phyloP scores from a whole-genome alignment of 2,888 invertebrate species.

The Ophion slaviceki region DNA sequence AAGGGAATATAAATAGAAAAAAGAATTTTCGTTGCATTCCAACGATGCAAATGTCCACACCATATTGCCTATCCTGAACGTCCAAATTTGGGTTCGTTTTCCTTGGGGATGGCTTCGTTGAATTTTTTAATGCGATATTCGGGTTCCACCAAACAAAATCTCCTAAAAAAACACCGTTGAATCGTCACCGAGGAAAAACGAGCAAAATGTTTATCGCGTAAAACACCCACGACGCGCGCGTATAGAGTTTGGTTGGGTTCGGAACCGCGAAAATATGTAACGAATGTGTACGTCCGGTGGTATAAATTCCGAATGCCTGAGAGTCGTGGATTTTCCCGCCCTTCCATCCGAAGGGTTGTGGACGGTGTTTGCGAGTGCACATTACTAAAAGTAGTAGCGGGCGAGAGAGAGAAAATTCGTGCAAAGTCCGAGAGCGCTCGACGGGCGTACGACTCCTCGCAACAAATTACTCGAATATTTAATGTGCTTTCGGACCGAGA shows the following conservation, averaged over 20 bases:
- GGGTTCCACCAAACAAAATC: not conserved
- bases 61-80: no score
- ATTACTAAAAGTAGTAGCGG: conserved; percentile 15
- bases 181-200: conserved; percentile 4
- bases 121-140: not conserved
- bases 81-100: not conserved
- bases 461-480: conserved; percentile 82
- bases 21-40: no score
- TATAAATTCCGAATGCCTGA: conserved; percentile 80
- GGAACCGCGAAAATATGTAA: not conserved
- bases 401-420: conserved; percentile 58
- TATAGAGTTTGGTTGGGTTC: conserved; percentile 41
- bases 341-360: conserved; percentile 57
- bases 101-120: not conserved
- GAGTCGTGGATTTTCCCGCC: conserved; percentile 16
- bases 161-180: not conserved
- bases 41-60: no score
- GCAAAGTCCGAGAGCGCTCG: conserved; percentile 69
- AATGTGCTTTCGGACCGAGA: conserved; percentile 75
- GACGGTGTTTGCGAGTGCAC: not conserved
- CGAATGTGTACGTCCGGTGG: conserved; percentile 75
- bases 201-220: conserved; percentile 74
- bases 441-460: conserved; percentile 69
- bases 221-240: conserved; percentile 73
- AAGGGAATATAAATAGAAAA: no score